Evolutionary conservation across 2,113 vertebrate genomes (phyloP).

Genomic region (Clarias gariepinus): DNA sequence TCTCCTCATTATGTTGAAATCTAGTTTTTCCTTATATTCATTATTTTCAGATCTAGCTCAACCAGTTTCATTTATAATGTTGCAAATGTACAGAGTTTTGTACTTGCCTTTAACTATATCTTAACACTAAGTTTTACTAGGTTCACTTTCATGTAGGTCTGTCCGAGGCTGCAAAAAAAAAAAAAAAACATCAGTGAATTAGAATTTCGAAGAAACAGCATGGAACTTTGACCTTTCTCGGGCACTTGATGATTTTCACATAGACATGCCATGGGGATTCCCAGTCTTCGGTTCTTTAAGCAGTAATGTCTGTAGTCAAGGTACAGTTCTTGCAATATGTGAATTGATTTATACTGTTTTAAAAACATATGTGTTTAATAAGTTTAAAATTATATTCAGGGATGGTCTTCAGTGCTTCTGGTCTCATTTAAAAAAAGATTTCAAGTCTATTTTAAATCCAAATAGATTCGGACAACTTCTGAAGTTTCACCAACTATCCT

Average conservation of each 20-base stretch:
- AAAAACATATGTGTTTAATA: background rate
- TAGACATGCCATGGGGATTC: constrained; percentile 21
- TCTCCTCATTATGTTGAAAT: background rate
- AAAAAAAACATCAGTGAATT: background rate
- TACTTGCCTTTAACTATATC: constrained; percentile 16
- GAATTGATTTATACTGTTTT: background rate
- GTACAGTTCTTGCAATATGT: background rate
- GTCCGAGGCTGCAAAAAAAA: background rate
- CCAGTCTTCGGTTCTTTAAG: constrained; percentile 15
- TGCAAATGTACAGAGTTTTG: background rate
- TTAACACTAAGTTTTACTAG: background rate
- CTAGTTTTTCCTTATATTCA: background rate
- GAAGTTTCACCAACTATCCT: background rate
- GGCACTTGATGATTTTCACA: constrained; percentile 45
- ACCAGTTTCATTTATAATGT: background rate
- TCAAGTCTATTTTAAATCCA: background rate
- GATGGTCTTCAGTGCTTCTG: background rate
- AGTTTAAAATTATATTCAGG: background rate
- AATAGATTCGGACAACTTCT: too few relatives aligned
- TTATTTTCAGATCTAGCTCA: constrained; percentile 45
- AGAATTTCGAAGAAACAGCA: constrained; percentile 14
- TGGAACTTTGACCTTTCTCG: constrained; percentile 46
- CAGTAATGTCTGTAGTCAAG: background rate
- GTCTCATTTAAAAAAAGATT: background rate
- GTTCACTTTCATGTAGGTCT: constrained; percentile 2